Conservation (phyloP, 1,140 invertebrate genomes). For the Drosophila tristis region DNA sequence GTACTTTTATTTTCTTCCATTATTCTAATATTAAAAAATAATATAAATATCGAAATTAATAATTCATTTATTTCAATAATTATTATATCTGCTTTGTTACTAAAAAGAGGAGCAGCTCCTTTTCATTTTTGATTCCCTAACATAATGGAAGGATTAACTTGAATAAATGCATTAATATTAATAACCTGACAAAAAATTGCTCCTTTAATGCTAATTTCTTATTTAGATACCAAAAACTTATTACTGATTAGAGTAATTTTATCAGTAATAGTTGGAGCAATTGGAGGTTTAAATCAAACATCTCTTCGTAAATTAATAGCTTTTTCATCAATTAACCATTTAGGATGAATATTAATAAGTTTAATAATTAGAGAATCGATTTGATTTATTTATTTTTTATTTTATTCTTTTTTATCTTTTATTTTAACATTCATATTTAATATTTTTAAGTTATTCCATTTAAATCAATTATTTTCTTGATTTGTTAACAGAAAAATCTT, state of each 20-base stretch:
- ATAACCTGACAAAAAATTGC: conserved; percentile 86
- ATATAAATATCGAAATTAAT: no score
- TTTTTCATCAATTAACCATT: conserved; percentile 86
- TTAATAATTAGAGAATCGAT: conserved; percentile 82
- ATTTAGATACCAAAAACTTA: conserved; percentile 70
- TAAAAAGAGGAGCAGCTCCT: conserved; percentile 84
- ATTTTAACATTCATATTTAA: conserved; percentile 84
- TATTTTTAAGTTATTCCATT: conserved; percentile 80
- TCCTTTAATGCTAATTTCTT: conserved; percentile 84
- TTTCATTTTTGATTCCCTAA: conserved; percentile 85
- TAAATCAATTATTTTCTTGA: conserved; percentile 84
- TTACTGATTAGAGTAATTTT: conserved; percentile 80
- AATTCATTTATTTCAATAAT: conserved; percentile 47
- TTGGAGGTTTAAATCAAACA: conserved; percentile 85
- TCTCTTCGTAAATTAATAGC: conserved; percentile 85
- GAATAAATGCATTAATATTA: conserved; percentile 84
- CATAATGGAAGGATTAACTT: conserved; percentile 84
- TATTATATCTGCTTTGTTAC: conserved; percentile 72
- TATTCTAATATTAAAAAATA: conserved; percentile 82
- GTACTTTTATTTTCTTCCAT: conserved; percentile 84
- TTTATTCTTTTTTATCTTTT: conserved; percentile 83
- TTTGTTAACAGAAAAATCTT: conserved; percentile 66
- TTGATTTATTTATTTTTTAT: conserved; percentile 84
- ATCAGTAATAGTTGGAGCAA: conserved; percentile 77
- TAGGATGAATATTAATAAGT: conserved; percentile 85